A percentile compares a stretch with the other conserved stretches of the same genome.
These are phyloP conservation scores for Drosophila gunungcola DNA, from an alignment of 1,140 invertebrate species.

Conservation along the genomic window DNA sequence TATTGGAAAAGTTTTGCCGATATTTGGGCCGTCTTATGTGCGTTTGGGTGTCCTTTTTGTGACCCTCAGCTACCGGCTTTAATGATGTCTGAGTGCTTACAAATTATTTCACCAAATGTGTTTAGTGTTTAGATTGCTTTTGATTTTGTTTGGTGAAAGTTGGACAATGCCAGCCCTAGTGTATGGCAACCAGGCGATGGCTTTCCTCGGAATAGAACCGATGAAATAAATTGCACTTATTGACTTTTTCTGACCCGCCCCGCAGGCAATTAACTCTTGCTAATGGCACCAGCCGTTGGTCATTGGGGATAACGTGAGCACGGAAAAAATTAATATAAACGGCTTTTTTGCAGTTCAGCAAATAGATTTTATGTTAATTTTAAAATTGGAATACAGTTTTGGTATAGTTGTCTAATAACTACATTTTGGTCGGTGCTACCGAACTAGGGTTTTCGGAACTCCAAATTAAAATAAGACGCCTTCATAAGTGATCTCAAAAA, in stretches of 20 bases:
- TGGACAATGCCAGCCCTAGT: conserved; percentile 37
- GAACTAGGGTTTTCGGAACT: too few species aligned
- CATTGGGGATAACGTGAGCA: not conserved
- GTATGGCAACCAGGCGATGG: conserved; percentile 18
- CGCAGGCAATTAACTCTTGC: conserved; percentile 34
- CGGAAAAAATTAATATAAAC: not conserved
- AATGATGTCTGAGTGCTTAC: conserved; percentile 76
- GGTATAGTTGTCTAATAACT: too few species aligned
- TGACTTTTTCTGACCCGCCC: conserved; percentile 19
- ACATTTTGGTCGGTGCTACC: too few species aligned
- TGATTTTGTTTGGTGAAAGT: conserved; percentile 61
- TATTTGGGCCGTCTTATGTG: conserved; percentile 33
- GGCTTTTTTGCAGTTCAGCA: too few species aligned
- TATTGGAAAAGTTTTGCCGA: conserved; percentile 70
- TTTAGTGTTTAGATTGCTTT: conserved; percentile 71
- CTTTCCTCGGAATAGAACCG: conserved; percentile 24
- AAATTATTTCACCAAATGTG: conserved; percentile 75
- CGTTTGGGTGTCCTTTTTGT: conserved; percentile 12
- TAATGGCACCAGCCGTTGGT: conserved; percentile 59
- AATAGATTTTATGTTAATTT: too few species aligned
- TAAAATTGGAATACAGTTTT: too few species aligned
- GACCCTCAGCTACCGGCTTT: conserved; percentile 28
- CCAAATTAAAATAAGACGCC: too few species aligned
- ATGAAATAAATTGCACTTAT: conserved; percentile 66
- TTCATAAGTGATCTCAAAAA: too few species aligned